These are phyloP conservation scores for Catonia carolina DNA, from an alignment of 2,888 invertebrate genomes.

Conservation along the genomic window DNA sequence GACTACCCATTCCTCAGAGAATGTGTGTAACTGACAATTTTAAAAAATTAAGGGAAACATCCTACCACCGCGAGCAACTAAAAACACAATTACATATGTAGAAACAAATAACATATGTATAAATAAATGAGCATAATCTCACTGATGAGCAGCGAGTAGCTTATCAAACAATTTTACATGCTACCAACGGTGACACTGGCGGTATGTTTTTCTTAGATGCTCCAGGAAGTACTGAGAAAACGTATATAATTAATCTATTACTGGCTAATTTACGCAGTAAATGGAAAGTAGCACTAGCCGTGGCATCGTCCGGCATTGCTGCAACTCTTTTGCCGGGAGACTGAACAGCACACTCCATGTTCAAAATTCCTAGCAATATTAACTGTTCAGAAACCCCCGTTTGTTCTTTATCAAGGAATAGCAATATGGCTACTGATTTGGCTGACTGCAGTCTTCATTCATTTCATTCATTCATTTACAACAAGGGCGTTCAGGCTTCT, in stretches of 20 bases:
- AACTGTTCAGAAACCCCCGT: too few species aligned
- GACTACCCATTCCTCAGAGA: conserved; percentile 15
- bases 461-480: too few species aligned
- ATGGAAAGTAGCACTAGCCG: conserved; percentile 38
- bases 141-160: conserved; percentile 21
- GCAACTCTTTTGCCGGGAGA: conserved; percentile 41
- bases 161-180: conserved; percentile 18
- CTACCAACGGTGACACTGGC: neutral
- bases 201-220: neutral
- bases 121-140: conserved; percentile 3
- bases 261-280: neutral
- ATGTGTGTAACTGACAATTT: conserved; percentile 7
- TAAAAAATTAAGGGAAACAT: conserved; percentile 9
- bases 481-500: too few species aligned
- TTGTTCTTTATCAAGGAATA: too few species aligned
- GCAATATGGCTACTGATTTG: too few species aligned
- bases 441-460: too few species aligned
- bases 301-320: conserved; percentile 41
- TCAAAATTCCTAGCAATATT: neutral
- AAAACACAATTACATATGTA: too few species aligned
- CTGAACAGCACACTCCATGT: conserved; percentile 34
- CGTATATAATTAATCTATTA: neutral
- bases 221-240: neutral
- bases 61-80: conserved; percentile 7
- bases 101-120: too few species aligned